Percentiles rank a stretch among this genome's conserved stretches.
These are phyloP conservation scores for Bufotes viridis DNA, from an alignment of 2,797 vertebrate species.

Conservation along the genomic window DNA sequence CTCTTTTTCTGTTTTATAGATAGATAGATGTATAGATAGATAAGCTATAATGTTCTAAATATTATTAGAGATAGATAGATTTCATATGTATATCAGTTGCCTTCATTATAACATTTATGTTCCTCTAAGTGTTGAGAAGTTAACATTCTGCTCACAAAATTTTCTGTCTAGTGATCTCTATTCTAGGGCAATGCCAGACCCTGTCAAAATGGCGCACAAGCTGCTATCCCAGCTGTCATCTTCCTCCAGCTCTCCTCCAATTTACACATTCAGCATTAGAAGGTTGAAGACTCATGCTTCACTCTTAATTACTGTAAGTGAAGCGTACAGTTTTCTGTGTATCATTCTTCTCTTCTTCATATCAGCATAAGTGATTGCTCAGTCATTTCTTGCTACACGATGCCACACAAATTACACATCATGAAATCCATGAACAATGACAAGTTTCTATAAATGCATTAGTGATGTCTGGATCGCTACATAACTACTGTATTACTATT, in stretches of 20 bases:
- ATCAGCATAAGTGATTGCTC: slow-evolving; percentile 31
- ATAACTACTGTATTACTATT: background rate
- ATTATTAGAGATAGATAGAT: no score
- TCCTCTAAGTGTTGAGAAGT: background rate
- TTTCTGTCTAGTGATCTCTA: slow-evolving; percentile 45
- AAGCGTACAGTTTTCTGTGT: slow-evolving; percentile 32
- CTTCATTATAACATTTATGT: background rate
- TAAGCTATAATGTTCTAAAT: no score
- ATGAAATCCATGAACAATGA: slow-evolving; percentile 25
- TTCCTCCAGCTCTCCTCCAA: slow-evolving; percentile 48
- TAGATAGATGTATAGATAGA: background rate
- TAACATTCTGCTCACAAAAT: slow-evolving; percentile 33
- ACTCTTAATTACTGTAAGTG: slow-evolving; percentile 53
- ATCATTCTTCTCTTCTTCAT: slow-evolving; percentile 24
- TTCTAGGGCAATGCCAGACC: slow-evolving; percentile 52
- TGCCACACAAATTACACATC: slow-evolving; percentile 18
- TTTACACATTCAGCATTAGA: slow-evolving; percentile 54
- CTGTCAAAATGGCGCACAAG: slow-evolving; percentile 54
- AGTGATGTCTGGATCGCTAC: background rate
- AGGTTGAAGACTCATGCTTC: slow-evolving; percentile 47
- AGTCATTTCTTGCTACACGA: slow-evolving; percentile 19
- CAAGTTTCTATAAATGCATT: background rate
- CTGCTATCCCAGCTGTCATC: slow-evolving; percentile 60
- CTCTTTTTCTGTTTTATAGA: background rate
- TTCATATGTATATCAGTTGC: background rate